phyloP scores from a whole-genome alignment of 2,797 vertebrate genomes.

The Oreonectes daqikongensis region DNA sequence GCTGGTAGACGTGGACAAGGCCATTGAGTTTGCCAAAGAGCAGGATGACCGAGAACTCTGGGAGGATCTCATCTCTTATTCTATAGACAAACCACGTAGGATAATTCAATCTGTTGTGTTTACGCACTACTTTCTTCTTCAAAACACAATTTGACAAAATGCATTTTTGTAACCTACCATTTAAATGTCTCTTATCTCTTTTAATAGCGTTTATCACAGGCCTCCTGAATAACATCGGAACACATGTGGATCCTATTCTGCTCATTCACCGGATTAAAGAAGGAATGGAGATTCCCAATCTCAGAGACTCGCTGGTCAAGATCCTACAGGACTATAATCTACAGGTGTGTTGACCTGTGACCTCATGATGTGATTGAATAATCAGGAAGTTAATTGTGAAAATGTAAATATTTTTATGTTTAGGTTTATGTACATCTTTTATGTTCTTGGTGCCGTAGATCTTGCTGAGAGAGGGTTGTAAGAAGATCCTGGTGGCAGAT shows the following conservation, averaged over 20 bases:
- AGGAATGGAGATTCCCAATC: conserved; percentile 98
- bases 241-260: conserved; percentile 96
- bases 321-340: conserved; percentile 99
- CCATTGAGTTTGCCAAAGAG: conserved; percentile 98
- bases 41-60: conserved; percentile 96
- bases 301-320: conserved; percentile 96
- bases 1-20: conserved; percentile 92
- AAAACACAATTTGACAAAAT: not conserved
- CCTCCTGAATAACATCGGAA: conserved; percentile 96
- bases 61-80: conserved; percentile 98
- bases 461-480: conserved; percentile 94
- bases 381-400: not conserved
- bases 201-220: conserved; percentile 94
- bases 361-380: not conserved
- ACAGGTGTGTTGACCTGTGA: conserved; percentile 75
- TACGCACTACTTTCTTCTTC: not conserved
- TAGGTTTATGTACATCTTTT: too few species aligned
- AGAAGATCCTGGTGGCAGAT: conserved; percentile 97
- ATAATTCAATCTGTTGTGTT: not conserved
- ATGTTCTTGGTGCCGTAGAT: conserved; percentile 77
- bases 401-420: too few species aligned
- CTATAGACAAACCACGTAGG: conserved; percentile 98
- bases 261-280: conserved; percentile 97
- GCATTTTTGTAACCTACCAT: not conserved
- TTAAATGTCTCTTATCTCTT: not conserved